Percentiles rank a stretch among this genome's conserved stretches.
Conservation (phyloP, 2,113 vertebrate genomes). For the Hypanus sabinus region DNA sequence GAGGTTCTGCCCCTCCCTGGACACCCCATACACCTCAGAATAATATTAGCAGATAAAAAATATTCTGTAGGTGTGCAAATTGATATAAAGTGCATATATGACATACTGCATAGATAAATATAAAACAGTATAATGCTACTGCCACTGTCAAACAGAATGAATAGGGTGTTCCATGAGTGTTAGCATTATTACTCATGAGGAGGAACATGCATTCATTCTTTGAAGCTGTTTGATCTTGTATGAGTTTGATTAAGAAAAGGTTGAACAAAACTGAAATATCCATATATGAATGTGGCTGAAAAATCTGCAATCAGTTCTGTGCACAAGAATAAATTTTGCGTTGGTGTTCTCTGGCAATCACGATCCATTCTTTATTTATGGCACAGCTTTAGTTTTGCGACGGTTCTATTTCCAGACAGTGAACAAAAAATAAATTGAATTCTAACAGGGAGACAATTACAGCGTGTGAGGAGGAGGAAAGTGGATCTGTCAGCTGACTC, state of each 20-base stretch:
- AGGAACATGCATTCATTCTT: neutral
- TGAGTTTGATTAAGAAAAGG: no score
- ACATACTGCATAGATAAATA: no score
- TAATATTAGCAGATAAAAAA: no score
- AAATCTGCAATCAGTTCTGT: neutral
- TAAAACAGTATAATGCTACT: no score
- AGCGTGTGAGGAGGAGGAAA: neutral
- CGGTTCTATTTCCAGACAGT: constrained; percentile 22
- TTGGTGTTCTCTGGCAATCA: neutral
- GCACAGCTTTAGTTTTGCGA: neutral
- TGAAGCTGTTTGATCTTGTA: neutral
- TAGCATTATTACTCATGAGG: neutral
- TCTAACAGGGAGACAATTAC: neutral
- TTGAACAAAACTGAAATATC: constrained; percentile 1
- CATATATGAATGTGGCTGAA: neutral
- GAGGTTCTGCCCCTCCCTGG: no score
- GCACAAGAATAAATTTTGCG: neutral
- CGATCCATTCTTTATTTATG: constrained; percentile 3
- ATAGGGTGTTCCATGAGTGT: no score
- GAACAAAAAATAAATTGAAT: neutral
- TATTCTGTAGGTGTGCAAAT: no score
- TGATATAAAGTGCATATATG: no score
- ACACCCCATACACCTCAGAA: no score
- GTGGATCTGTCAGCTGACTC: constrained; percentile 26
- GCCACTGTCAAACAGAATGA: no score